phyloP scores from a whole-genome alignment of 2,797 vertebrate genomes.

The Halcyon chelicuti region DNA sequence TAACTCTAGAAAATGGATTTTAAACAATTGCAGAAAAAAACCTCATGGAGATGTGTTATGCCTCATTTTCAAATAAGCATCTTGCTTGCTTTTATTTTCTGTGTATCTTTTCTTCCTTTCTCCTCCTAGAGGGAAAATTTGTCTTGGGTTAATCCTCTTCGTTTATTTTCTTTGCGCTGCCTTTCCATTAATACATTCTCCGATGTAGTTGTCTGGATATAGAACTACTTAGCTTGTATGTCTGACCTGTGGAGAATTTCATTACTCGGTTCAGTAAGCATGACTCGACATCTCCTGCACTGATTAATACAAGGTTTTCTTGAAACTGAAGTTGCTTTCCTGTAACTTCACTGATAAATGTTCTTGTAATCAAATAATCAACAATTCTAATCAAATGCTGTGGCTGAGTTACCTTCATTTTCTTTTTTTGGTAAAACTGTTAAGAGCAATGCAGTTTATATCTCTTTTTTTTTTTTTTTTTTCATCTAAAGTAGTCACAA shows the following conservation, averaged over 20 bases:
- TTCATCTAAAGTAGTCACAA: background rate
- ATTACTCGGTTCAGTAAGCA: background rate
- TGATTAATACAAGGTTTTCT: background rate
- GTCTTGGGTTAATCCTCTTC: background rate
- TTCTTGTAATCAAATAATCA: background rate
- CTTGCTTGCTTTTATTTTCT: background rate
- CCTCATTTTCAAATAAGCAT: background rate
- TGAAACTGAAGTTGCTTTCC: background rate
- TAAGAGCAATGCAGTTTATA: background rate
- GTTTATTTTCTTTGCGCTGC: background rate
- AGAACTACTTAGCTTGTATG: background rate
- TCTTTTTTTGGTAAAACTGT: background rate
- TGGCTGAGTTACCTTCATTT: background rate
- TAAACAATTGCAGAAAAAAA: background rate
- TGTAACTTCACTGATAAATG: background rate
- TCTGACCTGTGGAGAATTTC: background rate
- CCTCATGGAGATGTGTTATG: background rate
- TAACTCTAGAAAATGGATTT: background rate
- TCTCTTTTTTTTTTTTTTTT: background rate
- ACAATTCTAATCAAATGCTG: background rate
- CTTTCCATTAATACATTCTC: background rate
- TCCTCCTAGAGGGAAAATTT: background rate
- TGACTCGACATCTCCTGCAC: background rate
- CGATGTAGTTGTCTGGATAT: background rate
- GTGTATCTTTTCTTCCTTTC: background rate